A percentile compares a stretch with the other conserved stretches of the same genome.
Conservation (phyloP, 2,888 invertebrate species). For the Ommatoiulus sabulosus region DNA sequence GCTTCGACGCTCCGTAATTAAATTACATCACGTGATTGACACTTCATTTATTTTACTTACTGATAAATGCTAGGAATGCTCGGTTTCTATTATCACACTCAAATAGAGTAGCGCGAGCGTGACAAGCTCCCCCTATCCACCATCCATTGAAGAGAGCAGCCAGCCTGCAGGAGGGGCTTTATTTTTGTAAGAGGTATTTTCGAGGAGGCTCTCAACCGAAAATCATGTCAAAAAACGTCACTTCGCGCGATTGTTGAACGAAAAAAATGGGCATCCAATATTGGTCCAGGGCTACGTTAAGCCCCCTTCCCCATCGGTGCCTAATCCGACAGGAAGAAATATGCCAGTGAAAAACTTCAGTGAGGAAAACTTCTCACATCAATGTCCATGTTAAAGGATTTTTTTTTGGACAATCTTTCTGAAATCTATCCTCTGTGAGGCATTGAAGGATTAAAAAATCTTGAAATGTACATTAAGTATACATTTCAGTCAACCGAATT, state of each 20-base stretch:
- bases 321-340: neutral
- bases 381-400: no score
- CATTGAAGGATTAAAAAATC: no score
- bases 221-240: slow-evolving; percentile 34
- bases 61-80: slow-evolving; percentile 38
- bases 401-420: no score
- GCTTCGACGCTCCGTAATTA: slow-evolving; percentile 20
- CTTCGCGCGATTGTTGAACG: slow-evolving; percentile 6
- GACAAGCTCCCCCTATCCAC: neutral
- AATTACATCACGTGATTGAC: slow-evolving; percentile 48
- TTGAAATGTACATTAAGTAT: no score
- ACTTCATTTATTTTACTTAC: slow-evolving; percentile 48
- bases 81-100: slow-evolving; percentile 22
- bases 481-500: no score
- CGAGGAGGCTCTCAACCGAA: slow-evolving; percentile 38
- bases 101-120: slow-evolving; percentile 12
- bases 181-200: slow-evolving; percentile 38
- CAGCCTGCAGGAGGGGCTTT: slow-evolving; percentile 16
- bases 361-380: no score
- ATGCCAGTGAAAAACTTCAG: no score
- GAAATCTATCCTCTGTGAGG: no score
- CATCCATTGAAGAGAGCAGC: neutral
- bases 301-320: neutral
- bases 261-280: slow-evolving; percentile 32
- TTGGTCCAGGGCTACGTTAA: slow-evolving; percentile 28